phyloP scores from a whole-genome alignment of 2,113 vertebrate genomes.

The Scomber japonicus region DNA sequence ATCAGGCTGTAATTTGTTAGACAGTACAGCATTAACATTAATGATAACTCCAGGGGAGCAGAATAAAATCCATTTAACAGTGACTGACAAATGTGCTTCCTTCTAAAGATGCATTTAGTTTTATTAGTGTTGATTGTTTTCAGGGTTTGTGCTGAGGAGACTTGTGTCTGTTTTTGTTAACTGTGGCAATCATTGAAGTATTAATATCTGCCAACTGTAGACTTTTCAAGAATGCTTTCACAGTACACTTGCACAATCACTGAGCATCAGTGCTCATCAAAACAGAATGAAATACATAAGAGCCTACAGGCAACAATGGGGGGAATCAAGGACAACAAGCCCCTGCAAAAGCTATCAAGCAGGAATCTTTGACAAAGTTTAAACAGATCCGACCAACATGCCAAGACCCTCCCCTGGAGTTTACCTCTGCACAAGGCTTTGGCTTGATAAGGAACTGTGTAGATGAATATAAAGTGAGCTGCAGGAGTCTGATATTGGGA shows the following conservation, averaged over 20 bases:
- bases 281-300: conserved; percentile 45
- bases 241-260: conserved; percentile 9
- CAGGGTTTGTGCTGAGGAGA: conserved; percentile 45
- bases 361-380: conserved; percentile 56
- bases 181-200: conserved; percentile 50
- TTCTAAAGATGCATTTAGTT: conserved; percentile 65
- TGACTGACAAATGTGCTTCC: conserved; percentile 72
- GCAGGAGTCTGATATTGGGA: conserved; percentile 65
- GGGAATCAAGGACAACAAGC: conserved; percentile 45
- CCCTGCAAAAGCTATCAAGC: conserved; percentile 48
- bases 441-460: conserved; percentile 68
- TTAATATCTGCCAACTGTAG: conserved; percentile 60
- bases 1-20: conserved; percentile 71
- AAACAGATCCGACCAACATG: conserved; percentile 46
- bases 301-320: conserved; percentile 26
- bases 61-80: conserved; percentile 72
- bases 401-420: conserved; percentile 52
- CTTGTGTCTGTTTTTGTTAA: conserved; percentile 55
- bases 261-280: conserved; percentile 21
- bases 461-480: conserved; percentile 69
- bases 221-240: conserved; percentile 27
- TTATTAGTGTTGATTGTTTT: conserved; percentile 66
- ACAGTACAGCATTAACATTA: conserved; percentile 71
- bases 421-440: conserved; percentile 51
- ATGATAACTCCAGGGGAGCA: conserved; percentile 70